Conservation (phyloP, 2,797 vertebrate species). For the Hippocampus kuda region DNA sequence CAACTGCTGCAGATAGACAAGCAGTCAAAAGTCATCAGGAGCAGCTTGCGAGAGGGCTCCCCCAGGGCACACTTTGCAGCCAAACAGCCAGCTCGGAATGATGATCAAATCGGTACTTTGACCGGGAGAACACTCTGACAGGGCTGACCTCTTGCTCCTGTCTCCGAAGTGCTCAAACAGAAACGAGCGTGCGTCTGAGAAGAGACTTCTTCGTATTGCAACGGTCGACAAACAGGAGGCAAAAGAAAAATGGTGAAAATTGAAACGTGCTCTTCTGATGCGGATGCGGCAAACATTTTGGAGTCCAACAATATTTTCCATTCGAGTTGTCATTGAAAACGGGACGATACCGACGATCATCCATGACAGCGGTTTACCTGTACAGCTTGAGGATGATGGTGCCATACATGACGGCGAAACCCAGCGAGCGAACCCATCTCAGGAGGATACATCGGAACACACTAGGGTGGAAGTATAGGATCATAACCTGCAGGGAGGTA, state of each 20-base stretch:
- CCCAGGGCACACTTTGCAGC: slow-evolving; percentile 25
- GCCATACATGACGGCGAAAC: slow-evolving; percentile 89
- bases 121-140: slow-evolving; percentile 35
- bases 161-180: slow-evolving; percentile 27
- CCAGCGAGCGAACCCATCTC: slow-evolving; percentile 93
- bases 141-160: slow-evolving; percentile 39
- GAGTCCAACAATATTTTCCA: too few species aligned
- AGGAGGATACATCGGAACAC: slow-evolving; percentile 88
- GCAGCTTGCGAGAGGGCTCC: slow-evolving; percentile 13
- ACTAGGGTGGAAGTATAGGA: slow-evolving; percentile 90
- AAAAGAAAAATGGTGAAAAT: slow-evolving; percentile 14
- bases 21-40: slow-evolving; percentile 5
- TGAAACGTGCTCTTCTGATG: slow-evolving; percentile 27
- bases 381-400: slow-evolving; percentile 92
- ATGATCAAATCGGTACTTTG: slow-evolving; percentile 48
- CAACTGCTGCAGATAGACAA: slow-evolving; percentile 3
- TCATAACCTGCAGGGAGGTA: slow-evolving; percentile 75
- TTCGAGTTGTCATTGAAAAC: too few species aligned
- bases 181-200: slow-evolving; percentile 16
- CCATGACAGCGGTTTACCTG: slow-evolving; percentile 69
- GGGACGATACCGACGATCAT: too few species aligned
- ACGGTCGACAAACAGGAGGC: slow-evolving; percentile 22
- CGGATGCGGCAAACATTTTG: too few species aligned
- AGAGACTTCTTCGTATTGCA: slow-evolving; percentile 2
- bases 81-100: slow-evolving; percentile 13